These are phyloP conservation scores for Lepeophtheirus salmonis DNA, from an alignment of 1,140 invertebrate genomes.

Conservation along the genomic window DNA sequence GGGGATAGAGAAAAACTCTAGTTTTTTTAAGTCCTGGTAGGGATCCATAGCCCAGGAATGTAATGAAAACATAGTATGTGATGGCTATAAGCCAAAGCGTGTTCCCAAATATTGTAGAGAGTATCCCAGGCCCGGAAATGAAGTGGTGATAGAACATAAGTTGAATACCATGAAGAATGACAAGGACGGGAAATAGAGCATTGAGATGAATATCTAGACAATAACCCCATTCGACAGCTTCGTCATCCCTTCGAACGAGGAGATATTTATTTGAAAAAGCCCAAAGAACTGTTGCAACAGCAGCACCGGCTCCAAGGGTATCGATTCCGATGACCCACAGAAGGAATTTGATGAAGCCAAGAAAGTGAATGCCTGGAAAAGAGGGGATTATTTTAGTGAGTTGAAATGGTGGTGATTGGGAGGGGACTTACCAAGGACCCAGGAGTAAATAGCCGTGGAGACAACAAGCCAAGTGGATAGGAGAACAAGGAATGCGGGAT, in stretches of 20 bases:
- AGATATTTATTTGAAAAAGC: slow-evolving; percentile 72
- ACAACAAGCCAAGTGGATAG: slow-evolving; percentile 69
- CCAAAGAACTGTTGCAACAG: slow-evolving; percentile 80
- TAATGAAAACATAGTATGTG: slow-evolving; percentile 89
- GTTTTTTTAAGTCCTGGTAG: slow-evolving; percentile 76
- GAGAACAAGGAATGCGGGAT: slow-evolving; percentile 92
- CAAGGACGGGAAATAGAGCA: slow-evolving; percentile 85
- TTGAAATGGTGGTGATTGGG: neutral
- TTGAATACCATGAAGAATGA: slow-evolving; percentile 81
- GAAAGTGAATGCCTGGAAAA: slow-evolving; percentile 49
- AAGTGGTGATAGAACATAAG: slow-evolving; percentile 54
- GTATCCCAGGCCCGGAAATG: slow-evolving; percentile 39
- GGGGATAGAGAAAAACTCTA: slow-evolving; percentile 61
- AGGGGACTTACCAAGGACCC: neutral
- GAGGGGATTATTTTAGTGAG: slow-evolving; percentile 61
- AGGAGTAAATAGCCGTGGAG: slow-evolving; percentile 21
- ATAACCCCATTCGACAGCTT: slow-evolving; percentile 91
- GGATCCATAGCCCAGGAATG: slow-evolving; percentile 93
- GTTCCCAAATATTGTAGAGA: slow-evolving; percentile 70
- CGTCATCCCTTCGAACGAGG: slow-evolving; percentile 43
- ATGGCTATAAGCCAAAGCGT: slow-evolving; percentile 79
- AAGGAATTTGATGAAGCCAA: slow-evolving; percentile 63
- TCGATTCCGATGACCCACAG: slow-evolving; percentile 86
- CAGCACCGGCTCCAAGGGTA: slow-evolving; percentile 65
- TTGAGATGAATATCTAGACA: slow-evolving; percentile 88